phyloP scores from a whole-genome alignment of 1,140 invertebrate genomes.

The Tetraneura akinire region DNA sequence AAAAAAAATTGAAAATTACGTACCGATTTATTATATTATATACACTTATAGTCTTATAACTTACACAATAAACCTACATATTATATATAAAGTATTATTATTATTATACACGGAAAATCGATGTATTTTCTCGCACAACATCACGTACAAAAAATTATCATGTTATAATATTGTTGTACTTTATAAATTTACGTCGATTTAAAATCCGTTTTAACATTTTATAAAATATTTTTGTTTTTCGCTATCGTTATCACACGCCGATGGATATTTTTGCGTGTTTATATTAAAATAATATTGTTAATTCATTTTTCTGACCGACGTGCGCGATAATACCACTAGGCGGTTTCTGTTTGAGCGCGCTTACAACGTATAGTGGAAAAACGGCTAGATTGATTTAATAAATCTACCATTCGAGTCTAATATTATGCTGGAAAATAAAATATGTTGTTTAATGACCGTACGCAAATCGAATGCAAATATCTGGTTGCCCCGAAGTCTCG shows the following conservation, averaged over 20 bases:
- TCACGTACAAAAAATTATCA: too few relatives aligned
- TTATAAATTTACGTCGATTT: too few relatives aligned
- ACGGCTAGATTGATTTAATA: neutral
- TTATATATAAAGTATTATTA: too few relatives aligned
- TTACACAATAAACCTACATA: too few relatives aligned
- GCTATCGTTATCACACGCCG: too few relatives aligned
- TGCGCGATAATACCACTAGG: neutral
- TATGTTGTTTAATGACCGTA: neutral
- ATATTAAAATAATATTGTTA: neutral
- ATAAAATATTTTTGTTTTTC: too few relatives aligned
- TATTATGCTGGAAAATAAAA: neutral
- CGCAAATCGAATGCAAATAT: conserved; percentile 1
- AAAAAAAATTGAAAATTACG: neutral
- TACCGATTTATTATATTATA: too few relatives aligned
- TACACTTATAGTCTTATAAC: too few relatives aligned
- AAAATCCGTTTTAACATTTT: too few relatives aligned
- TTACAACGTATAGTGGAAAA: neutral
- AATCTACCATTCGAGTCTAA: neutral
- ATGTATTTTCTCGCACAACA: neutral
- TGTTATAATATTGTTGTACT: too few relatives aligned
- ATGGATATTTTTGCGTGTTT: neutral
- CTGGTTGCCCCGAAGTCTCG: neutral
- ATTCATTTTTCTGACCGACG: neutral
- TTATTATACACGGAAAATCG: neutral
- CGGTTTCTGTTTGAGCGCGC: neutral